Evolutionary conservation across 2,797 vertebrate genomes (phyloP).

Genomic region (Enteromius paludinosus): DNA sequence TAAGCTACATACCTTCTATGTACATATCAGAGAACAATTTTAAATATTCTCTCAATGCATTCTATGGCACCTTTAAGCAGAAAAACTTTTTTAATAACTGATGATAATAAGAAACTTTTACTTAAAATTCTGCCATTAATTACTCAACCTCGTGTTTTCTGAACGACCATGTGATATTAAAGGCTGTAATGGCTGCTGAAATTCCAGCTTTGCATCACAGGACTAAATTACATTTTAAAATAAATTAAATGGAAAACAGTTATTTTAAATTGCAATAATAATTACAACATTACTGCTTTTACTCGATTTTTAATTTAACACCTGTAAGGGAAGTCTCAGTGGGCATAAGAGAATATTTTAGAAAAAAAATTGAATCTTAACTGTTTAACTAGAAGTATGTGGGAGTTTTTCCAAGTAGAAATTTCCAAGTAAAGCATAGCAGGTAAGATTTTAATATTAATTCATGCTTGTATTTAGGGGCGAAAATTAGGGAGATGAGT

Average conservation of each 20-base stretch:
- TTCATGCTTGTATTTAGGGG: neutral
- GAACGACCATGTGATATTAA: too few species aligned
- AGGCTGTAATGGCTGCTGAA: neutral
- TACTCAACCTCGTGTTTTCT: too few species aligned
- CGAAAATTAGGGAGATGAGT: neutral
- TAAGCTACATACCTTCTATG: too few species aligned
- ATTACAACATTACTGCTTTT: neutral
- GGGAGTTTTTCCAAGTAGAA: neutral
- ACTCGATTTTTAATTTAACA: neutral
- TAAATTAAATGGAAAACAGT: neutral
- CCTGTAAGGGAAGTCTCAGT: neutral
- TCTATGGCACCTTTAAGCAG: too few species aligned
- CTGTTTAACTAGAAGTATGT: neutral
- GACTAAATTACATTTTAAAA: neutral
- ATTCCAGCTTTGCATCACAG: neutral
- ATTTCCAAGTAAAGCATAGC: neutral
- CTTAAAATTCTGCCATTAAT: too few species aligned
- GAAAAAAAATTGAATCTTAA: neutral
- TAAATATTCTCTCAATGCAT: too few species aligned
- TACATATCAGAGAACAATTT: too few species aligned
- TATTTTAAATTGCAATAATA: neutral
- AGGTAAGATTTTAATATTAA: neutral
- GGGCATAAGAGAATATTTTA: neutral
- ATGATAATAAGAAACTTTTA: too few species aligned
- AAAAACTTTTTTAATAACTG: too few species aligned